These are phyloP conservation scores for Andrena praecox DNA, from an alignment of 2,888 invertebrate genomes.

Conservation along the genomic window DNA sequence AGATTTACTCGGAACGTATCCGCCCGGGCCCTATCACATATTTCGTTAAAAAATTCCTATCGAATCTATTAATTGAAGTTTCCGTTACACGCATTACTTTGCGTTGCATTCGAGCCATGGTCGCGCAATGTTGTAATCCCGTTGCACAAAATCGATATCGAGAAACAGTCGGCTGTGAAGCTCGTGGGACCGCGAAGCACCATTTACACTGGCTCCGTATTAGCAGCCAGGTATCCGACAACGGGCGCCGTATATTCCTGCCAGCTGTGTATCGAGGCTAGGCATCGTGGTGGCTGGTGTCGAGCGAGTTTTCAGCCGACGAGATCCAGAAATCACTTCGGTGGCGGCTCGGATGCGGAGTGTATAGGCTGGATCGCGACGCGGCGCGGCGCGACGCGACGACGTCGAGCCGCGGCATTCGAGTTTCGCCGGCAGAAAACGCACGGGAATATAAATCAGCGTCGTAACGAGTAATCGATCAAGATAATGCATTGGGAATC, in stretches of 20 bases:
- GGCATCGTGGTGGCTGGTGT: conserved; percentile 28
- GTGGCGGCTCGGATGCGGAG: conserved; percentile 1
- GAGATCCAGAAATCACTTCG: conserved; percentile 49
- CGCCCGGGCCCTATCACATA: neutral
- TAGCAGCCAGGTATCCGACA: conserved; percentile 24
- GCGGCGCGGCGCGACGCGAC: conserved; percentile 9
- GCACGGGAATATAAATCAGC: conserved; percentile 73
- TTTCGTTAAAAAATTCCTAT: conserved; percentile 11
- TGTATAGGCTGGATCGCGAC: conserved; percentile 27
- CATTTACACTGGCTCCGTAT: conserved; percentile 3
- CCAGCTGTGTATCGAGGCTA: conserved; percentile 21
- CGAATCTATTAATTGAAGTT: conserved; percentile 11
- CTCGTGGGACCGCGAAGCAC: neutral
- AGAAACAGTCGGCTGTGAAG: neutral
- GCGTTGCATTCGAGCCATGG: too few species aligned
- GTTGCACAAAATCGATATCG: neutral
- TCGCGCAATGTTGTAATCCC: neutral
- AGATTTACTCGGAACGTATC: neutral
- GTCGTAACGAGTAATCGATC: conserved; percentile 76
- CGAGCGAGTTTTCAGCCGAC: conserved; percentile 27
- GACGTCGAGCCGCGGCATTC: conserved; percentile 22
- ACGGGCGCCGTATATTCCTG: conserved; percentile 37
- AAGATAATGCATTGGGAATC: conserved; percentile 72
- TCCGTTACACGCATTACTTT: neutral
- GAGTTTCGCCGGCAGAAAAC: conserved; percentile 54